These are phyloP conservation scores for Atta texana DNA, from an alignment of 1,140 invertebrate genomes.

Conservation along the genomic window DNA sequence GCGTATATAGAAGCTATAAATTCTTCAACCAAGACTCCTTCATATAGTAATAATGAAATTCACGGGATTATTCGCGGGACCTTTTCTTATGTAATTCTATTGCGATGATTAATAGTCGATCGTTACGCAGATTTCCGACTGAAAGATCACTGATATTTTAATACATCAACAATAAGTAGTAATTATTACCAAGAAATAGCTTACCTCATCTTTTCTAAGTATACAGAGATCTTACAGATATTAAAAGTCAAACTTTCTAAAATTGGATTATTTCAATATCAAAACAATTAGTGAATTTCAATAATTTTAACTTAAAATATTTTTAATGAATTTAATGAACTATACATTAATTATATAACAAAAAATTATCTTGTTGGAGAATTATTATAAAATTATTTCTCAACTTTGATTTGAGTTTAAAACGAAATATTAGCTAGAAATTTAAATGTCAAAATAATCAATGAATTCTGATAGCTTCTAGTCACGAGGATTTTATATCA, in stretches of 20 bases:
- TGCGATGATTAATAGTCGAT: constrained; percentile 23
- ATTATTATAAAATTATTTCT: background rate
- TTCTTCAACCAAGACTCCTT: constrained; percentile 18
- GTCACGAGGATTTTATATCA: background rate
- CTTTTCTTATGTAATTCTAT: constrained; percentile 25
- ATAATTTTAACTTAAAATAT: background rate
- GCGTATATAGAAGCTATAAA: constrained; percentile 20
- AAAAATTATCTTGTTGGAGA: background rate
- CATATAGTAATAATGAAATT: constrained; percentile 22
- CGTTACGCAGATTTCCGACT: background rate
- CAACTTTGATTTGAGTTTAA: background rate
- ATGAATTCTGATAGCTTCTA: background rate
- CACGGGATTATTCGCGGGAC: constrained; percentile 13
- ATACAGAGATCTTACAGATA: background rate
- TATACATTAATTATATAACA: background rate
- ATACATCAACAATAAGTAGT: constrained; percentile 10
- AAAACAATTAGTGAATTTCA: background rate
- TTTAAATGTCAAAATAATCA: constrained; percentile 6
- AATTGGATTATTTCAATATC: background rate
- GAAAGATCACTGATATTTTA: constrained; percentile 17
- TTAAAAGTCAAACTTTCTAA: background rate
- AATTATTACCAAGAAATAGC: constrained; percentile 8
- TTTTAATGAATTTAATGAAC: background rate
- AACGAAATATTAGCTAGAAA: background rate
- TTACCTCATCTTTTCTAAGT: constrained; percentile 4